Conservation (phyloP, 2,888 invertebrate species). For the Watsonalla binaria region DNA sequence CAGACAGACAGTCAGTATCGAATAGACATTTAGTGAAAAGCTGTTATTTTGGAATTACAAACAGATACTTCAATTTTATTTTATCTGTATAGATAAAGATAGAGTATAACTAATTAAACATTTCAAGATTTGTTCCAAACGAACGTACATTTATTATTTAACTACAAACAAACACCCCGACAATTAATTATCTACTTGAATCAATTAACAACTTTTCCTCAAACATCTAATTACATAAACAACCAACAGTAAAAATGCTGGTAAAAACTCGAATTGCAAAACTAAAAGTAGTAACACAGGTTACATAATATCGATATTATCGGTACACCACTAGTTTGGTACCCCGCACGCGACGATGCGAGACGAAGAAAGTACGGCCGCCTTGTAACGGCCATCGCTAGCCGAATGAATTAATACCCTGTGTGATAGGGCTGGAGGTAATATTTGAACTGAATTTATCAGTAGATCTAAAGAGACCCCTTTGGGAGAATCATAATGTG, state of each 20-base stretch:
- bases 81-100: no score
- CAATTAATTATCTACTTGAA: not conserved
- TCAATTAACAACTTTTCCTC: not conserved
- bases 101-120: no score
- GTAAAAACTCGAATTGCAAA: not conserved
- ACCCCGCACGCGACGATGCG: slow-evolving; percentile 66
- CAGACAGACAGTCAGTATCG: no score
- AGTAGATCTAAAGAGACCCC: no score
- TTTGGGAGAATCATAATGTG: no score
- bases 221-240: not conserved
- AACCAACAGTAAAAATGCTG: not conserved
- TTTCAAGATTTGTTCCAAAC: no score
- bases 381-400: slow-evolving; percentile 52
- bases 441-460: no score
- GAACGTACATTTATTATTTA: no score
- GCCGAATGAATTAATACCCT: not conserved
- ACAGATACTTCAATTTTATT: no score
- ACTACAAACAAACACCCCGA: not conserved
- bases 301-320: slow-evolving; percentile 9
- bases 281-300: not conserved
- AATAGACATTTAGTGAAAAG: no score
- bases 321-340: slow-evolving; percentile 40
- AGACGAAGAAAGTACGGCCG: slow-evolving; percentile 72
- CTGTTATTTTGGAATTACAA: no score
- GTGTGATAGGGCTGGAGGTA: not conserved